These are phyloP conservation scores for Magallana angulata DNA, from an alignment of 1,140 invertebrate genomes.

Conservation along the genomic window DNA sequence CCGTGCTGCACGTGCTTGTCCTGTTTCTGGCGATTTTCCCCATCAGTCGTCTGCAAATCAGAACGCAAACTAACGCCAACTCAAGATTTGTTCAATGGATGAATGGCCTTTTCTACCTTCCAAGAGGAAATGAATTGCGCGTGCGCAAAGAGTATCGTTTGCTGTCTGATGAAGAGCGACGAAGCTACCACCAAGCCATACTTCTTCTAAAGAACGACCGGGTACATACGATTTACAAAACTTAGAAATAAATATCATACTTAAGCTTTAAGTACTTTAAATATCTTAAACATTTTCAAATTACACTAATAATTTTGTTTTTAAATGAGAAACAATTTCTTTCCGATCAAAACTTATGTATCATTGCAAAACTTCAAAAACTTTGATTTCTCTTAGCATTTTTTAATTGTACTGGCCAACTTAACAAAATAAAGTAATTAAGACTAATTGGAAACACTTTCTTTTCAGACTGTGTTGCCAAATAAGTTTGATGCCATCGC, in stretches of 20 bases:
- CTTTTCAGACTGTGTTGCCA: slow-evolving; percentile 67
- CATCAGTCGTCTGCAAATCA: slow-evolving; percentile 41
- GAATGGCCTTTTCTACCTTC: slow-evolving; percentile 65
- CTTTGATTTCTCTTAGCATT: too few relatives aligned
- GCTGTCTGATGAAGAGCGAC: slow-evolving; percentile 76
- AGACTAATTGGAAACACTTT: background rate
- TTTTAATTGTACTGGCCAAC: too few relatives aligned
- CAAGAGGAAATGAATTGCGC: slow-evolving; percentile 61
- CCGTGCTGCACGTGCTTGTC: slow-evolving; percentile 41
- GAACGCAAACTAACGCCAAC: slow-evolving; percentile 53
- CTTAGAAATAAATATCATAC: too few relatives aligned
- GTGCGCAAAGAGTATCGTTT: slow-evolving; percentile 78
- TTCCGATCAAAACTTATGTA: too few relatives aligned
- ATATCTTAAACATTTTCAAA: too few relatives aligned
- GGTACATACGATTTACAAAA: slow-evolving; percentile 64
- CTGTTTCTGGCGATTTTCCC: slow-evolving; percentile 54
- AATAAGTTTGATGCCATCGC: slow-evolving; percentile 74
- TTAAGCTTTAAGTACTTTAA: too few relatives aligned
- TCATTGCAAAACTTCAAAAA: too few relatives aligned
- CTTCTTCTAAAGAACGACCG: slow-evolving; percentile 77
- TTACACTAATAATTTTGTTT: background rate
- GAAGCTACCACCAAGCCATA: slow-evolving; percentile 76
- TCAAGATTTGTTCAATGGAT: slow-evolving; percentile 64
- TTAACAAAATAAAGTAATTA: too few relatives aligned
- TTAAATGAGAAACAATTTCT: too few relatives aligned